Percentiles rank a stretch among this genome's conserved stretches.
These are phyloP conservation scores for Dermatophagoides farinae DNA, from an alignment of 1,140 invertebrate genomes.

Conservation along the genomic window DNA sequence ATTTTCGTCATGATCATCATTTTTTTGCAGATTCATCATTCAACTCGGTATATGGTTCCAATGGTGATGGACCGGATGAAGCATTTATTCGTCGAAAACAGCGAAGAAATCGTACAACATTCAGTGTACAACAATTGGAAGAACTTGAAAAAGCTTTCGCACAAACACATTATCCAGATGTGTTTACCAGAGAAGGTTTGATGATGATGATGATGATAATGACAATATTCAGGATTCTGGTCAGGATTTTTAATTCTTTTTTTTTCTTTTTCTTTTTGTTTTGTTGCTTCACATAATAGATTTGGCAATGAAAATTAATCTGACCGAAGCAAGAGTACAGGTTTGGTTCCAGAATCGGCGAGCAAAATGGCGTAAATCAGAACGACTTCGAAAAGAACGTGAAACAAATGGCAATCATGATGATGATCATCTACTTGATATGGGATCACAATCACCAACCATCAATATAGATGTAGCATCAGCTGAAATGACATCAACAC, in stretches of 20 bases:
- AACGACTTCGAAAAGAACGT: slow-evolving; percentile 27
- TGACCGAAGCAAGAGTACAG: slow-evolving; percentile 91
- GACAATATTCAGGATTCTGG: no score
- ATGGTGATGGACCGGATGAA: slow-evolving; percentile 61
- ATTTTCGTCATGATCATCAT: no score
- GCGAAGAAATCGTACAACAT: slow-evolving; percentile 81
- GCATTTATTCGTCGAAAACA: slow-evolving; percentile 88
- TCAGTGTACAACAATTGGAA: slow-evolving; percentile 82
- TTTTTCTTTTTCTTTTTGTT: no score
- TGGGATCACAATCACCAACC: neutral
- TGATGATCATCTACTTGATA: neutral
- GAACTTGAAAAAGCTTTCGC: slow-evolving; percentile 93
- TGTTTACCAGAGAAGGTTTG: slow-evolving; percentile 68
- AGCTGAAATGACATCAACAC: neutral
- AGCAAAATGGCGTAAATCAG: slow-evolving; percentile 67
- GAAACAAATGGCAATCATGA: slow-evolving; percentile 1
- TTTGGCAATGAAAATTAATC: slow-evolving; percentile 91
- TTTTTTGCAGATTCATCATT: slow-evolving; percentile 39
- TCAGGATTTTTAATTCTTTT: neutral
- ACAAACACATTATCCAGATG: slow-evolving; percentile 90
- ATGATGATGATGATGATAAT: no score
- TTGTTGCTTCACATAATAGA: slow-evolving; percentile 30
- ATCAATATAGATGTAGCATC: slow-evolving; percentile 6
- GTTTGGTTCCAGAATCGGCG: slow-evolving; percentile 51
- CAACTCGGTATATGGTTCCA: slow-evolving; percentile 67